A percentile compares a stretch with the other conserved stretches of the same genome.
phyloP scores from a whole-genome alignment of 2,113 vertebrate genomes.

The Phalacrocorax brasilianus region DNA sequence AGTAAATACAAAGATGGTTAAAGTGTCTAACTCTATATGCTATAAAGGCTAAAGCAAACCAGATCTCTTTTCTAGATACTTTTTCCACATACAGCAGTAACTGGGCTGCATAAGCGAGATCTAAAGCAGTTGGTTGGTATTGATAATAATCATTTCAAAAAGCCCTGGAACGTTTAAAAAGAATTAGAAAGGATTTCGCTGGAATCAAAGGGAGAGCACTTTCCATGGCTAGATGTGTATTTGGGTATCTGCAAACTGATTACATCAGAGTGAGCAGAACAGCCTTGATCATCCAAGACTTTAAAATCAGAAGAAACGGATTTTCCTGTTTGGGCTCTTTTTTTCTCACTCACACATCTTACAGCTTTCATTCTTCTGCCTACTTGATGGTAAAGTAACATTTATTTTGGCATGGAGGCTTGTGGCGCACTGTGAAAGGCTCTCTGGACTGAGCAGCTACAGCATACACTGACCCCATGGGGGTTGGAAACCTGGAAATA shows the following conservation, averaged over 20 bases:
- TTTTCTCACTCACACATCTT: not conserved
- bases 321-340: constrained; percentile 26
- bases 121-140: constrained; percentile 55
- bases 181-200: constrained; percentile 65
- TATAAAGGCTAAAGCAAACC: constrained; percentile 52
- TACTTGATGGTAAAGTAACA: not conserved
- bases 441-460: not conserved
- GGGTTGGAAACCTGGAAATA: constrained; percentile 32
- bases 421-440: not conserved
- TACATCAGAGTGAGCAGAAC: constrained; percentile 18
- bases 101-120: not conserved
- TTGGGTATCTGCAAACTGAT: constrained; percentile 1
- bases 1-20: constrained; percentile 20
- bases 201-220: constrained; percentile 56
- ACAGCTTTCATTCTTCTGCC: not conserved
- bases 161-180: constrained; percentile 65
- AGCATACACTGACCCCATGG: fast-evolving
- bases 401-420: constrained; percentile 13
- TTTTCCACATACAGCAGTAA: constrained; percentile 15
- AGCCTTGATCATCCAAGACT: constrained; percentile 29
- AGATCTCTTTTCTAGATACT: constrained; percentile 26
- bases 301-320: constrained; percentile 32
- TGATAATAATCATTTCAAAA: constrained; percentile 64
- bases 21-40: constrained; percentile 21
- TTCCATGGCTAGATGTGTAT: not conserved